Percentiles rank a stretch among this genome's conserved stretches.
phyloP scores from a whole-genome alignment of 2,113 vertebrate genomes.

The Pongo abelii region DNA sequence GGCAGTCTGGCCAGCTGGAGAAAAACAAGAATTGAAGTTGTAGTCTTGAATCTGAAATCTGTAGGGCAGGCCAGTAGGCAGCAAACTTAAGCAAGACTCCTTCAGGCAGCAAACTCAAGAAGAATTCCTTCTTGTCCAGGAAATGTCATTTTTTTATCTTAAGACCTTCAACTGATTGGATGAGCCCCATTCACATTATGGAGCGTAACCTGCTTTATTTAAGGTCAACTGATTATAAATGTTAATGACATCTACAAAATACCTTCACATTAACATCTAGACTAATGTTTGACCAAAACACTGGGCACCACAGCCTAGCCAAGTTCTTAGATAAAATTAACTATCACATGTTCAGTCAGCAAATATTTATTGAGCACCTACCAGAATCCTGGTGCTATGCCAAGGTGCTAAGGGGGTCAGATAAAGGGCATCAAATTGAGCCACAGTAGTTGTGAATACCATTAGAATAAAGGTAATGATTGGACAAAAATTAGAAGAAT shows the following conservation, averaged over 20 bases:
- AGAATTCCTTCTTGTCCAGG: slow-evolving; percentile 19
- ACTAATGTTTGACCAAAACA: neutral
- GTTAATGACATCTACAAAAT: slow-evolving; percentile 20
- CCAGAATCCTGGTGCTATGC: neutral
- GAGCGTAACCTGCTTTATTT: neutral
- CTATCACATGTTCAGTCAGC: neutral
- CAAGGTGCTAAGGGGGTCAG: neutral
- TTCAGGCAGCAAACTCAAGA: neutral
- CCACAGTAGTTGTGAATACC: neutral
- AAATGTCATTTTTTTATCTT: neutral
- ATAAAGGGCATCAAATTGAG: neutral
- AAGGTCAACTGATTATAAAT: neutral
- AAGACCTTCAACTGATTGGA: neutral
- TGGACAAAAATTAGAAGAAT: slow-evolving; percentile 7
- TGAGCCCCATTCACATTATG: neutral
- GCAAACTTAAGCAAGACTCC: neutral
- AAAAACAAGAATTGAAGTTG: neutral
- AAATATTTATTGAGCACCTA: neutral
- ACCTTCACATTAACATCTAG: neutral
- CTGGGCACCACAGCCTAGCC: neutral
- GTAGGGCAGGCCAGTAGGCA: neutral
- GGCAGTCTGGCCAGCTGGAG: neutral
- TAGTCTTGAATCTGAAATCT: neutral
- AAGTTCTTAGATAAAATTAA: neutral
- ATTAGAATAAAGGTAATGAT: neutral